A percentile compares a stretch with the other conserved stretches of the same genome.
phyloP scores from a whole-genome alignment of 2,113 vertebrate species.

The Lagopus leucura region DNA sequence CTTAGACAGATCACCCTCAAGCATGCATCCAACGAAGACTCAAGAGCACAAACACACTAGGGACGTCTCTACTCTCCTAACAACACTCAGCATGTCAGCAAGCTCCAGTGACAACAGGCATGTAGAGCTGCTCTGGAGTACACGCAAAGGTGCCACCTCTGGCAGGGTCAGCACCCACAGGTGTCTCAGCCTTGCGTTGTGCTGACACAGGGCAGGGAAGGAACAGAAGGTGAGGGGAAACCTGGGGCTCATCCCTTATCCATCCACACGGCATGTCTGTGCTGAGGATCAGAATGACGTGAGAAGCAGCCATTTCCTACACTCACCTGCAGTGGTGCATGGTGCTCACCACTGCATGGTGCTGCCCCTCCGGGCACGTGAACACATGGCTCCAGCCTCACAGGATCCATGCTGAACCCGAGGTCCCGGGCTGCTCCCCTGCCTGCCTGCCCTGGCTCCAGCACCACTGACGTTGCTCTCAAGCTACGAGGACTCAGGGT shows the following conservation, averaged over 20 bases:
- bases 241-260: not conserved
- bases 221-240: not conserved
- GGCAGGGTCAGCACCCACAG: not conserved
- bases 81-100: not conserved
- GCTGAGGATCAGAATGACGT: not conserved
- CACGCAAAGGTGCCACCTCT: not conserved
- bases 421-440: not conserved
- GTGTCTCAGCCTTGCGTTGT: not conserved
- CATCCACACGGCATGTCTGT: not conserved
- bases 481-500: not conserved
- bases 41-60: not conserved
- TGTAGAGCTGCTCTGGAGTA: not conserved
- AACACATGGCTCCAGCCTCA: no score
- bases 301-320: no score
- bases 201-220: not conserved
- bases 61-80: not conserved
- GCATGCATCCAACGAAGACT: not conserved
- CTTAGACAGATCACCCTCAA: not conserved
- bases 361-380: fast-evolving
- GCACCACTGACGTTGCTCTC: not conserved
- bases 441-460: not conserved
- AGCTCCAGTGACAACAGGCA: not conserved
- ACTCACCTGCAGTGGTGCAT: fast-evolving
- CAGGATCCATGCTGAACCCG: no score
- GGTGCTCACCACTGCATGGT: fast-evolving